Evolutionary conservation across 2,888 invertebrate species (phyloP), one percentile per base, ranked within the genome.

Genomic region (Leucania comma): DNA sequence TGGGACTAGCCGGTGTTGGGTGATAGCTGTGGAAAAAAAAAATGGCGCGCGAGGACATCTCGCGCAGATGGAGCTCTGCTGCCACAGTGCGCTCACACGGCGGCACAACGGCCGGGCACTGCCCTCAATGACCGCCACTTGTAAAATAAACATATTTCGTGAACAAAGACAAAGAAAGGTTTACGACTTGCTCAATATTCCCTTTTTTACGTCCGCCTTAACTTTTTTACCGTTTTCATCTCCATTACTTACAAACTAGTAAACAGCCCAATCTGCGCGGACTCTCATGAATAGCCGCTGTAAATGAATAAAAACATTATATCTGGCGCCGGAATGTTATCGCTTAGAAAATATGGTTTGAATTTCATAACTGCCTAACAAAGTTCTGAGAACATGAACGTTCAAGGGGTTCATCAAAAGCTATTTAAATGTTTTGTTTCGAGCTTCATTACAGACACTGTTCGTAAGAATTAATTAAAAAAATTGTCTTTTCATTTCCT

Each of bases 141-240:
- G 48, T 69, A 59, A 68, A 60, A 51, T 63, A 68, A 51, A 76
- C 66, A 58, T 58, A 62, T 75, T 62, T 54, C 22, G 38, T 38
- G 32, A 35, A 58, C 61, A 80, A 66, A 80, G 54, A 75, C 68
- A 71, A 64, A 58, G 32, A 20, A 63, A 72, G 50, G 20, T 82
- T 72, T 78, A 81, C 69, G 79, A 69, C 29, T 65, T 57, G 68
- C 72, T 68, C 50, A 70, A 78, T 67, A 67, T 69, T 62, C 64
- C 53, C 10, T 46, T 53, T 29, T 67, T 62, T 57, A 72, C 53
- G 61, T 54, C 42, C 50, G 29, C 50, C 29, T 32, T 67, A 29
- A 59, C 63, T 48, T 68, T 59, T 35, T 69, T 71, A 67, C 56
- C 29, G 46, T 76, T 76, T 69, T 24, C 26, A 76, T 76, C 26